Base-by-base conservation (phyloP, 1,140 invertebrate genomes). In the Micrasema minimum region DNA sequence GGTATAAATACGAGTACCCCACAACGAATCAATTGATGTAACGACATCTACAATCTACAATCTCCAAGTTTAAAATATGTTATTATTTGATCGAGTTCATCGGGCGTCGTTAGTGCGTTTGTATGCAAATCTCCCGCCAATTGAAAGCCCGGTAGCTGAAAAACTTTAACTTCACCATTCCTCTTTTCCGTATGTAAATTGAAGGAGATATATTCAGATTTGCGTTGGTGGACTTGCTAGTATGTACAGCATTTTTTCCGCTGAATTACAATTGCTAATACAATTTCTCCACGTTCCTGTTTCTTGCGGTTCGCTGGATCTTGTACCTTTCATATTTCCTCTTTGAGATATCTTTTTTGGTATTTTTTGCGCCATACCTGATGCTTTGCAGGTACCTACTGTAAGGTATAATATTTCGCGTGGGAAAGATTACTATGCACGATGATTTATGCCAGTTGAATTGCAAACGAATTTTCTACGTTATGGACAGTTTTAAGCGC, bases 191-290 rank as follows among this genome's bases (percentile, higher is more conserved):
- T 38, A 59, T 59, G 55, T 38, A 59, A 59, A 59, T 59, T 41
- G 10, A 14, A 12, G 20, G 35, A 41, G 55, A 64, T 46, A 45
- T 45, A 64, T 64, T 64, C 61, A 64, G 61, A 64, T 64, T 64
- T 26, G 12, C 22, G 11, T 48, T 18, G 20, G 61, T 31, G 45
- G 45, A 48, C 41, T 64, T 46, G 61, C 10, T 46, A 31, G 26
- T 4, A 43, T 41, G 41, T 64, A 18, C 14, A 31, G 22, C 23
- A 10, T 48, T 64, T 64, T 61, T 64, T 14, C 23, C 41, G 12
- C 31, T 20, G 23, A 73, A 73, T 73, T 73, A 73, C 72, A 73
- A 73, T 73, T 73, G 72, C 72, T 69, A 73, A 73, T 73, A 66
- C 72, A 41, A 59, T 59, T 59, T 59, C 50, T 50, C 41, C 41